A percentile compares a stretch with the other conserved stretches of the same genome.
Conservation (phyloP, 2,797 vertebrate species). For the Pangasius macronema region DNA sequence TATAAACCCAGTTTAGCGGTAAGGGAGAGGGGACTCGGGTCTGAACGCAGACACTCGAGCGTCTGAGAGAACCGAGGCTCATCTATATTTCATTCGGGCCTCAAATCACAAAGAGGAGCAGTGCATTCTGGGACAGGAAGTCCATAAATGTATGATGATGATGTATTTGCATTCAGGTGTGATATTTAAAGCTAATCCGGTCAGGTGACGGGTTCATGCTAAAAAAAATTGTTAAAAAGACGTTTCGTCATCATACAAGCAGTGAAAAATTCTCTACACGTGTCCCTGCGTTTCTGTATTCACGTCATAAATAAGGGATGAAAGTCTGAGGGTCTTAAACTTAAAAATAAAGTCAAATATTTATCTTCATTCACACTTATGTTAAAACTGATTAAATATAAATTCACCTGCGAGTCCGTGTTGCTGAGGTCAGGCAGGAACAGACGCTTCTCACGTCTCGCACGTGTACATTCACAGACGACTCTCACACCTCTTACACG, state of each 20-base stretch:
- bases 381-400: not conserved
- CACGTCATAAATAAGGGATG: not conserved
- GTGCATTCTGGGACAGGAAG: constrained; percentile 28
- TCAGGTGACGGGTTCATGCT: not conserved
- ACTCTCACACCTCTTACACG: not conserved
- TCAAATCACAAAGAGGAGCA: constrained; percentile 35
- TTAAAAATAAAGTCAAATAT: not conserved
- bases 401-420: not conserved
- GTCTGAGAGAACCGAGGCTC: constrained; percentile 26
- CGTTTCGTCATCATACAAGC: not conserved
- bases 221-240: not conserved
- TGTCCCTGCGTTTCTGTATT: not conserved
- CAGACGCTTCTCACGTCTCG: not conserved
- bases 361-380: not conserved
- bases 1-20: not conserved
- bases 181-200: not conserved
- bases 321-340: not conserved
- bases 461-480: not conserved
- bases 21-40: not conserved
- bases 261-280: not conserved
- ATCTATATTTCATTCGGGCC: constrained; percentile 54
- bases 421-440: not conserved
- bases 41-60: not conserved
- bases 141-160: constrained; percentile 31
- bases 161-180: constrained; percentile 14